These are phyloP conservation scores for Bothrops jararaca DNA, from an alignment of 2,113 vertebrate species.

Conservation along the genomic window DNA sequence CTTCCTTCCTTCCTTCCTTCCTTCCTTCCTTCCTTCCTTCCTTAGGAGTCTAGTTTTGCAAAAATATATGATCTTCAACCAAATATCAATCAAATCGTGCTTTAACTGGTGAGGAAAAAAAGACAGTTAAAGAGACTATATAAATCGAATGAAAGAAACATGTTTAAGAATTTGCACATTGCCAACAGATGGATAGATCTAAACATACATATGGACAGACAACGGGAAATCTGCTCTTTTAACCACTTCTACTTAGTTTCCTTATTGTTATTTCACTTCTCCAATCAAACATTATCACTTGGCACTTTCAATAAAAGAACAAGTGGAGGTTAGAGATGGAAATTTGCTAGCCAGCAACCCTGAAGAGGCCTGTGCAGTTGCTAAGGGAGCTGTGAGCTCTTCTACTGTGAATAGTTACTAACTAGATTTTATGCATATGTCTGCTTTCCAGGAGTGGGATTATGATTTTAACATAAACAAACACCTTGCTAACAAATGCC, in stretches of 20 bases:
- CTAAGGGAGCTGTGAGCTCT: not conserved
- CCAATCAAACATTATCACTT: not conserved
- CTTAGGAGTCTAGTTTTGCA: slow-evolving; percentile 31
- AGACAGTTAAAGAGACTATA: not conserved
- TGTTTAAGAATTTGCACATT: slow-evolving; percentile 42
- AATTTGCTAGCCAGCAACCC: not conserved
- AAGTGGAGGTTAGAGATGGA: not conserved
- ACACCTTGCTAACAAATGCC: not conserved
- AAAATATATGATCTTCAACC: slow-evolving; percentile 21
- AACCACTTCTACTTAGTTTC: slow-evolving; percentile 12
- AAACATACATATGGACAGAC: not conserved
- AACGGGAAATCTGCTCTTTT: not conserved
- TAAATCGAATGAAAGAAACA: slow-evolving; percentile 25
- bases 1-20: slow-evolving; percentile 20
- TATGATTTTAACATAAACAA: not conserved
- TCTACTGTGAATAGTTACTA: not conserved
- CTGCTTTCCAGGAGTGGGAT: not conserved
- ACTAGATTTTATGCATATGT: not conserved
- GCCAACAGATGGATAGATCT: slow-evolving; percentile 19
- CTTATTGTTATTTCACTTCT: slow-evolving; percentile 8
- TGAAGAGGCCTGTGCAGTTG: not conserved
- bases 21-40: slow-evolving; percentile 53
- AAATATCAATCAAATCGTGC: not conserved
- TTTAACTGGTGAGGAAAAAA: not conserved
- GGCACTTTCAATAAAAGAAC: slow-evolving; percentile 16